Evolutionary conservation across 2,888 invertebrate genomes (phyloP), one percentile per base, ranked within the genome.

Genomic region (Cephus pulcher): DNA sequence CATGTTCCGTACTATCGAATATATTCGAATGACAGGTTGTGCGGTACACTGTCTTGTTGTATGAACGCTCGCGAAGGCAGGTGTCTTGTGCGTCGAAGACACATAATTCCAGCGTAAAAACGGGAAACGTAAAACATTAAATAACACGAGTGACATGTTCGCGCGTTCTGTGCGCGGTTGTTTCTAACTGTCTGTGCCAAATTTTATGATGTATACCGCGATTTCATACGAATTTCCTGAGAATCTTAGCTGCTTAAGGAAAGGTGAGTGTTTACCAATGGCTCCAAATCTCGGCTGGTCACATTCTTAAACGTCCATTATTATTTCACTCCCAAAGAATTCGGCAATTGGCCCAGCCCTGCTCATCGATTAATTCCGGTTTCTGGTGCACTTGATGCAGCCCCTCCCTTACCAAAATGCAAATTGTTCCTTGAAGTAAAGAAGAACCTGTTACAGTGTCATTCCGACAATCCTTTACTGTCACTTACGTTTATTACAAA

Each of bases 21-120:
- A 88, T 88, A 88, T 87, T 85, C 85, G 86, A 87, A 88, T 90
- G 90, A 90, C 90, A 91, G 90, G 90, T 91, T 90, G 90, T 89
- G 86, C 85, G 84, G 84, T 80, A 76, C 79, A 76, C 35, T 40
- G 33, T 69, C 30, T 68, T 76, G 80, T 74, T 74, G 81, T 81
- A 76, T 79, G 78, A 77, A 70, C 75, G 69, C 75, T 78, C 76
- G 75, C 34, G 74, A 75, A 76, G 80, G 79, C 74, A 76, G 74
- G 76, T 82, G 79, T 74, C 74, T 40, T 56, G 79, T 73, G 82
- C 78, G 12, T 70, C 56, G 56, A 34, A 32, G 30, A 75, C 30
- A 69, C 34, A 79, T 34, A 4, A 69, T 23, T 75, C n/a, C 35
- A 74, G 12, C 12, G 15, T 68, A 56, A 56, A 56, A 56, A 56